Evolutionary conservation across 2,797 vertebrate genomes (phyloP).

Genomic region (Podargus strigoides): DNA sequence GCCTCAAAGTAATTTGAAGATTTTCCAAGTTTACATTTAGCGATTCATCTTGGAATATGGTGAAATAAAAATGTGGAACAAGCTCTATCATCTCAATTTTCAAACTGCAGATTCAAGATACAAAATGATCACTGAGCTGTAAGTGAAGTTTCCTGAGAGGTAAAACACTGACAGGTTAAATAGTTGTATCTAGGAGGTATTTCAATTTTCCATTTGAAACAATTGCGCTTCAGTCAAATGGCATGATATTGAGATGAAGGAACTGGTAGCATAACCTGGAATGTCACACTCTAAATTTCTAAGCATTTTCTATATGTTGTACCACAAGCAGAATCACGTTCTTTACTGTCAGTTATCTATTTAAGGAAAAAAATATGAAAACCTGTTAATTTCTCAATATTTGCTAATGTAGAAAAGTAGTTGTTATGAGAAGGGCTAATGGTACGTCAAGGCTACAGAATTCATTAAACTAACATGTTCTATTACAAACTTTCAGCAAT

Average conservation of each 20-base stretch:
- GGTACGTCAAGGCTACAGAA: not conserved
- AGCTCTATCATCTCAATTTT: not conserved
- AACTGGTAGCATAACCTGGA: not conserved
- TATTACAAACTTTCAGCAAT: not conserved
- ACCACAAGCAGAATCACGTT: not conserved
- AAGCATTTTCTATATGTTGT: not conserved
- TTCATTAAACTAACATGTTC: not conserved
- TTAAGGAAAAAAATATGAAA: not conserved
- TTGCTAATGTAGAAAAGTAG: not conserved
- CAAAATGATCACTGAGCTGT: not conserved
- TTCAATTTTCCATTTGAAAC: not conserved
- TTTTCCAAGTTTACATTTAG: not conserved
- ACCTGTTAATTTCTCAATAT: not conserved
- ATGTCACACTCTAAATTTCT: not conserved
- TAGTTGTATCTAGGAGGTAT: not conserved
- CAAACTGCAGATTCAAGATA: not conserved
- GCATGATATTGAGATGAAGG: not conserved
- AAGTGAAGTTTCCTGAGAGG: not conserved
- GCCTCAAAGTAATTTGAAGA: not conserved
- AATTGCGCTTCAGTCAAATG: not conserved
- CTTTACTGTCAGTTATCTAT: not conserved
- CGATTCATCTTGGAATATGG: not conserved
- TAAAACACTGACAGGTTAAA: not conserved
- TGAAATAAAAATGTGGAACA: not conserved
- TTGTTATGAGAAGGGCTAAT: not conserved